phyloP scores from a whole-genome alignment of 2,888 invertebrate species.

The Caenorhabditis drosophilae region DNA sequence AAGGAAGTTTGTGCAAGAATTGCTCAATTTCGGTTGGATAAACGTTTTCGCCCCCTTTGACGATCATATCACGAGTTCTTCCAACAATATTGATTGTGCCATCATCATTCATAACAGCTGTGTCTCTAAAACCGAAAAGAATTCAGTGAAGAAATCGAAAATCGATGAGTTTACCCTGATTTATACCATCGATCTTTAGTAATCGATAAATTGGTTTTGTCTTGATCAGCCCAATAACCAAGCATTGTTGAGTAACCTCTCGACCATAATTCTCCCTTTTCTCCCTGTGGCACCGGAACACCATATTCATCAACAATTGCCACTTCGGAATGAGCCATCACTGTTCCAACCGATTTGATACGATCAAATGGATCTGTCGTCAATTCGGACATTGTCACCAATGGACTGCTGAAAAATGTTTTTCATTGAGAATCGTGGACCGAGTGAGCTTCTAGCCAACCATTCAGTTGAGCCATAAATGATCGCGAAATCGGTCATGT shows the following conservation, averaged over 20 bases:
- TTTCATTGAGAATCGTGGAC: too few species aligned
- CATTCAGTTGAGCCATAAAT: slow-evolving; percentile 37
- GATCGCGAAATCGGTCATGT: slow-evolving; percentile 61
- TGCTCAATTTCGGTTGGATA: slow-evolving; percentile 73
- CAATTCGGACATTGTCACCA: slow-evolving; percentile 72
- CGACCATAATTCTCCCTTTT: slow-evolving; percentile 62
- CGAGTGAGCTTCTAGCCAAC: slow-evolving; percentile 3
- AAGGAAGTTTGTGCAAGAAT: slow-evolving; percentile 72
- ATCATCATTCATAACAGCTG: slow-evolving; percentile 72
- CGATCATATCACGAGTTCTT: slow-evolving; percentile 71
- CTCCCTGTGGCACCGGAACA: slow-evolving; percentile 47
- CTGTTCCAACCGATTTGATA: slow-evolving; percentile 73
- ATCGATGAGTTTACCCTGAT: slow-evolving; percentile 10
- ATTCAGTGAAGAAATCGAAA: not conserved
- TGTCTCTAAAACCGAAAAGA: slow-evolving; percentile 69
- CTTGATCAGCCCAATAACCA: slow-evolving; percentile 81
- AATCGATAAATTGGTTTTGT: slow-evolving; percentile 78
- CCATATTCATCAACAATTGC: slow-evolving; percentile 36
- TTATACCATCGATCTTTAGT: slow-evolving; percentile 78
- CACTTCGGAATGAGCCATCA: slow-evolving; percentile 73
- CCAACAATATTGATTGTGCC: slow-evolving; percentile 73
- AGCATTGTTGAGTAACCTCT: slow-evolving; percentile 79
- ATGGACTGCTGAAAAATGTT: slow-evolving; percentile 68
- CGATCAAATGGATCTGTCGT: slow-evolving; percentile 71
- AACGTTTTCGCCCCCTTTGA: slow-evolving; percentile 72